Evolutionary conservation across 2,888 invertebrate species (phyloP), one percentile per base, ranked within the genome.

Genomic region (Tridacna crocea): DNA sequence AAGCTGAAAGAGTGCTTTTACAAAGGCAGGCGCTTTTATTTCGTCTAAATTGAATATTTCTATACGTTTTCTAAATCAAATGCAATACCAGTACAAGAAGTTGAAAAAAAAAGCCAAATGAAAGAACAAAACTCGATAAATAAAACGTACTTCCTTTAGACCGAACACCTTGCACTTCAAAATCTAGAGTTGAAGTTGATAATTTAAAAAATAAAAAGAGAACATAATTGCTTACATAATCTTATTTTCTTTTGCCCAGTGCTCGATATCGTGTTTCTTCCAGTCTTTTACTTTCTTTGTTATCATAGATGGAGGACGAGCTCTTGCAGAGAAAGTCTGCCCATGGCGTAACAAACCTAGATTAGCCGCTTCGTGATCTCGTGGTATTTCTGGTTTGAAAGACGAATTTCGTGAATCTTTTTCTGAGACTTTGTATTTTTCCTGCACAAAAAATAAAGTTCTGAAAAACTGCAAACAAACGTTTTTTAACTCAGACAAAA

Each of bases 201-300:
- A 6, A 55, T 11, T 55, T 27, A n/a, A 73, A 19, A 55, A 11
- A 51, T 51, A 51, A 15, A 55, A 61, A 13, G 24, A n/a, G 24
- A n/a, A n/a, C n/a, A 24, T 19, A 6, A 55, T n/a, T 17, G 17
- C 84, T 70, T 61, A 83, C 80, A 77, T 80, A 24, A 82, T 68
- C 60, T 77, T 80, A 24, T 75, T 60, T 26, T 75, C 72, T 13
- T 58, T 47, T 6, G 80, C 82, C 85, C 82, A 83, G 4, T 73
- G 60, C 46, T 76, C 63, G 10, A 85, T 46, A 46, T 85, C 80
- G 24, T 85, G 73, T 73, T 70, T 60, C 48, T 55, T 80, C 85
- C 85, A 85, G 12, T 80, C 77, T 17, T 51, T 22, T 8, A 85
- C 68, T 55, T 80, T 75, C 70, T 65, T 81, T 13, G 36, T 24